Base-by-base conservation (phyloP, 2,113 vertebrate species). In the Lethenteron reissneri region DNA sequence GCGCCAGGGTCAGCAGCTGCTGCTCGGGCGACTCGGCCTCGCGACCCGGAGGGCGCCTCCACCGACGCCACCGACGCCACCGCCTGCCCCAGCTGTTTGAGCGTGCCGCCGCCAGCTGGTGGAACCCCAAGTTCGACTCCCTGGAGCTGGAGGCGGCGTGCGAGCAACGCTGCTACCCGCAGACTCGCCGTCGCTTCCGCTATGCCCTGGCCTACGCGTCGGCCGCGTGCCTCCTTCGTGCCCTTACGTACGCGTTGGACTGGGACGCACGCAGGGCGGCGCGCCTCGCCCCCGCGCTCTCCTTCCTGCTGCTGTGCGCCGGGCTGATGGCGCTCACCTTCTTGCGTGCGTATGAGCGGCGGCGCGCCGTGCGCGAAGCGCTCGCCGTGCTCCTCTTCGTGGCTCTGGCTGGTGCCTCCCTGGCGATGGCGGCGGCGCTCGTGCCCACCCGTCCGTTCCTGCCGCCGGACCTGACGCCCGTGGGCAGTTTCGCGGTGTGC, bases 91-190 rank as follows among this genome's bases (percentile, higher is more conserved):
- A 87, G 75, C 83, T 99, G 71, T 99, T 99, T 10, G 94, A 99
- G 76, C 83, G 94, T 78, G 92, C 94, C 13, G 90, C 90, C 9
- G 81, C 85, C 56, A 87, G 88, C 72, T 97, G 92, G 84, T 99
- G 94, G 92, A 86, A 95, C 80, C 94, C 92, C 74, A 87, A 86
- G 78, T 99, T 99, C 71, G 90, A 99, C 81, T 99, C 92, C 1
- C 76, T 84, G 72, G 88, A 92, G 74, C 80, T 99, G 77, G 94
- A 99, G 76, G 91, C 95, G 77, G 92, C 90, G 3, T 97, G 94
- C 75, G 83, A 87, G 77, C 90, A 99, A 78, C 81, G 90, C 71
- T 94, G 94, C 80, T 99, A 97, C 78, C 90, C 92, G 1, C 94
- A 96, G 81, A 88, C 87, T n/a, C 90, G 88, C 81, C 85, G 89